phyloP scores from a whole-genome alignment of 2,113 vertebrate species.

The Dryoscopus gambensis region DNA sequence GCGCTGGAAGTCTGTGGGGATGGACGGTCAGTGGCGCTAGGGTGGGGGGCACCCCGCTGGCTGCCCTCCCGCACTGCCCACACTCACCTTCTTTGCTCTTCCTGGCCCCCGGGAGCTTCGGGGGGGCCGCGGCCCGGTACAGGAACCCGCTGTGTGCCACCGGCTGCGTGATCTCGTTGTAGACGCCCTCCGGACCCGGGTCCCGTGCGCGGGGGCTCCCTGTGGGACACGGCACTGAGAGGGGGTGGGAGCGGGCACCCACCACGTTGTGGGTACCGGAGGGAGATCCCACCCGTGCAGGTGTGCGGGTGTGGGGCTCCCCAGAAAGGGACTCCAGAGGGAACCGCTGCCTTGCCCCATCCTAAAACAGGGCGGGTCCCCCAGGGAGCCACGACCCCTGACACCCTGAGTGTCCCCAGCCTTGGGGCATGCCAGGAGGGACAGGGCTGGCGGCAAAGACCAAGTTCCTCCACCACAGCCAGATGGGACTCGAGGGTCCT shows the following conservation, averaged over 20 bases:
- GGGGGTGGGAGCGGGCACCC: neutral
- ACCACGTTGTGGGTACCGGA: rapidly evolving
- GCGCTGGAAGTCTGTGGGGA: slow-evolving; percentile 80
- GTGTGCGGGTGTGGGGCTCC: neutral
- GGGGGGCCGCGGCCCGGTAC: slow-evolving; percentile 73
- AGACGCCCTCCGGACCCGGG: slow-evolving; percentile 66
- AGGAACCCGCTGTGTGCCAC: slow-evolving; percentile 84
- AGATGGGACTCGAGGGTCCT: neutral
- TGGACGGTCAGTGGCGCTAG: rapidly evolving
- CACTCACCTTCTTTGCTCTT: slow-evolving; percentile 81
- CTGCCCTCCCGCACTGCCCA: neutral
- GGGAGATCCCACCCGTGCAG: neutral
- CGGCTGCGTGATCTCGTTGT: slow-evolving; percentile 91
- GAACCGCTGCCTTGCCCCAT: rapidly evolving
- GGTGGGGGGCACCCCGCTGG: neutral
- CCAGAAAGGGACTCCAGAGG: neutral
- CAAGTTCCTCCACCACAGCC: neutral
- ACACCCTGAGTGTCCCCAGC: neutral
- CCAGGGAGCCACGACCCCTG: no score
- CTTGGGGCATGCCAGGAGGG: rapidly evolving
- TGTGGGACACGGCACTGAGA: neutral
- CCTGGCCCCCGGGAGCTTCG: slow-evolving; percentile 73
- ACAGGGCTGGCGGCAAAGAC: neutral
- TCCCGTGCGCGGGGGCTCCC: neutral
- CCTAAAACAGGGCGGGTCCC: rapidly evolving